Base-by-base conservation (phyloP, 2,797 vertebrate genomes). In the Sparus aurata region DNA sequence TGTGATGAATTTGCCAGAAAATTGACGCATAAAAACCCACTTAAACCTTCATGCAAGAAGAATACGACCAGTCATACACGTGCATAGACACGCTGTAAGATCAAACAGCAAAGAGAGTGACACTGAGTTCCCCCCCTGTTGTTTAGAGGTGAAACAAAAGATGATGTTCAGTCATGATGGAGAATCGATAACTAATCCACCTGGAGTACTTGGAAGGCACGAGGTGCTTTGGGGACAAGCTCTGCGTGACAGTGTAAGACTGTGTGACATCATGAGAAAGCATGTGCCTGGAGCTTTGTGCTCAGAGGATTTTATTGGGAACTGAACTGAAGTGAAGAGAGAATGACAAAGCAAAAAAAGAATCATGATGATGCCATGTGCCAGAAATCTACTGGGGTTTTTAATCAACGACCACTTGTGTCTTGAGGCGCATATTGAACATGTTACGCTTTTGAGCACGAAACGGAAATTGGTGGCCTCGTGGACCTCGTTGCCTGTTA, bases 171-270 rank as follows among this genome's bases (percentile, higher is more conserved):
- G 84, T 78, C 78, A 83, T 88, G 79, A 90, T 81, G 80, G 80
- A 73, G 69, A 92, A 87, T 89, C 89, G 81, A 85, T 87, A 86
- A 80, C 77, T 84, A 90, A 93, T 93, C 87, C 90, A 80, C 69
- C 41, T 78, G 88, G 86, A 91, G 89, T 89, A 83, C 81, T 80
- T 87, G 67, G 86, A 86, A 88, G 79, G 78, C 73, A 84, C 62
- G 75, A 78, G 69, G 82, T 80, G 83, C 79, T 77, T 38, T 50
- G 59, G 62, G 60, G 79, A 73, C 77, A 78, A 85, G 69, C n/a
- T 12, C 55, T 20, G 69, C 62, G 71, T 68, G 83, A 78, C 84
- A 84, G 72, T 30, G 60, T 16, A 52, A 75, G 50, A 53, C 70
- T 46, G 45, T 50, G 50, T 64, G 61, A 82, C 75, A 77, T 66